These are phyloP conservation scores for Cardinalis cardinalis DNA, from an alignment of 2,113 vertebrate genomes.

Conservation along the genomic window DNA sequence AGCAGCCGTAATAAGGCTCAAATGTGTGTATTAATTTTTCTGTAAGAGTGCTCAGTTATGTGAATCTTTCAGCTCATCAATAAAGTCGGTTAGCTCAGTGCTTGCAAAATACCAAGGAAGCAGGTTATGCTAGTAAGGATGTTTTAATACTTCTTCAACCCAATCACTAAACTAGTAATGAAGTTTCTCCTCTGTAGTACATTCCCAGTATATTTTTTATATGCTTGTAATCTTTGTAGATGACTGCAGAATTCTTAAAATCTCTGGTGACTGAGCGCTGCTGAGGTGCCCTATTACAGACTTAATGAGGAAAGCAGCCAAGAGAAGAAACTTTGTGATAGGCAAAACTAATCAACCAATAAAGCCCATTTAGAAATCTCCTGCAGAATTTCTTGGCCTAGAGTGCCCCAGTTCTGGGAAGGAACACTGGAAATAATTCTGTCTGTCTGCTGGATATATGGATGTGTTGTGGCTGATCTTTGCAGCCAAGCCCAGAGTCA, in stretches of 20 bases:
- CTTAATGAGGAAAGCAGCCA: not conserved
- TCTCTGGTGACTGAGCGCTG: not conserved
- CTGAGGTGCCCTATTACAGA: not conserved
- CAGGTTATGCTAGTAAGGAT: not conserved
- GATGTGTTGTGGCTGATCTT: not conserved
- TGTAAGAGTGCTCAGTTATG: not conserved
- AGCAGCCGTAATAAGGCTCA: not conserved
- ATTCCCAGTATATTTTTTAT: not conserved
- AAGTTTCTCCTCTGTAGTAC: not conserved
- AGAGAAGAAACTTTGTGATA: not conserved
- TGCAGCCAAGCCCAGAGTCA: not conserved
- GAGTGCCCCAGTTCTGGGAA: not conserved
- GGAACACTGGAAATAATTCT: not conserved
- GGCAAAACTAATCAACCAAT: not conserved
- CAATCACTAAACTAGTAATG: not conserved
- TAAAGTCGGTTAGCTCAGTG: not conserved
- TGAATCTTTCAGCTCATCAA: not conserved
- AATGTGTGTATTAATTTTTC: conserved; percentile 12
- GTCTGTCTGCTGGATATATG: not conserved
- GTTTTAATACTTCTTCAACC: conserved; percentile 1
- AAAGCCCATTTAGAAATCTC: not conserved
- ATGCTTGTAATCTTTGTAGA: not conserved
- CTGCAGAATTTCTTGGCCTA: not conserved
- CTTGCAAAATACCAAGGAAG: not conserved
- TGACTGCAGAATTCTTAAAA: not conserved